Evolutionary conservation across 2,797 vertebrate genomes (phyloP), one percentile per base, ranked within the genome.

Genomic region (Adrianichthys oophorus): DNA sequence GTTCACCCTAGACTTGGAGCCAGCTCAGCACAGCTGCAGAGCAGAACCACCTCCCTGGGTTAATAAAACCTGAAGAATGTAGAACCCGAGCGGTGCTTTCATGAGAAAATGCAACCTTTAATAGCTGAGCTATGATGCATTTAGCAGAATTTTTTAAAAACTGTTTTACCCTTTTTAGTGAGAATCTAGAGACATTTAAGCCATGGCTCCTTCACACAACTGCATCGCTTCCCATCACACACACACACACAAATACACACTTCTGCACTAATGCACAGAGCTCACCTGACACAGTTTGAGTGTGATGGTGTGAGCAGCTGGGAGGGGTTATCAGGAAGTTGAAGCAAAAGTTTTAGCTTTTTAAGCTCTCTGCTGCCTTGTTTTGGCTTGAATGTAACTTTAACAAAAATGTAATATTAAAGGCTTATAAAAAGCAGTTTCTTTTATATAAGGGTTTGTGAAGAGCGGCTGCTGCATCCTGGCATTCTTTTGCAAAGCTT

Each of bases 321-420:
- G 29, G 26, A 1, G 37, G 47, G 32, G 12, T 5, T 2, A 5
- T 13, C 3, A 37, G 23, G 59, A 49, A 41, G 32, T 46, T 5
- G 26, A 26, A 5, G 26, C 26, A 32, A 10, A 32, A 3, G 32
- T 32, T 10, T 45, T 59, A 52, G 45, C 62, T 59, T 72, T 60
- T 62, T 52, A 75, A 2, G 69, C 73, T 68, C 62, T 67, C 57
- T 70, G 58, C 70, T 79, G 79, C 84, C 84, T 85, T 82, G 72
- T 81, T 84, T 67, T 73, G 67, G 68, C 56, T 57, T 79, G 87
- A 88, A 89, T 90, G 83, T 87, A 85, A 73, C 48, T 71, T 77
- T 32, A 13, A 80, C 61, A 75, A 53, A 51, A 71, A 43, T 67
- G 74, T 73, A 59, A 63, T 62, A 48, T 6, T 32, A 45, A 48